Evolutionary conservation across 2,888 invertebrate species (phyloP).

Genomic region (Emesis furor): DNA sequence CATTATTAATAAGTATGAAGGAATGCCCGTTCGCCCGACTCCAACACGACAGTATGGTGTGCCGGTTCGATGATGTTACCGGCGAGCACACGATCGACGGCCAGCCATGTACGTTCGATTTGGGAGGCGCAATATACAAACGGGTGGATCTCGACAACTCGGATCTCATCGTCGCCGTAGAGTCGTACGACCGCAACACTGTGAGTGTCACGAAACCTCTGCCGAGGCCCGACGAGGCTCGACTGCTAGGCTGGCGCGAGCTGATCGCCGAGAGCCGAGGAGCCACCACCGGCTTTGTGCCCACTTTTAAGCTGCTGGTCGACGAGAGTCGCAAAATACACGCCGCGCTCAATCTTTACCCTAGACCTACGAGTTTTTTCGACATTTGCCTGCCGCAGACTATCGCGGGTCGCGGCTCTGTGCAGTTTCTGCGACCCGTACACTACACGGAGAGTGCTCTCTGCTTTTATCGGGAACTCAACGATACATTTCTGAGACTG

Average conservation of each 20-base stretch:
- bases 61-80: conserved; percentile 20
- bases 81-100: conserved; percentile 29
- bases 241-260: conserved; percentile 15
- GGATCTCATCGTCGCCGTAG: conserved; percentile 25
- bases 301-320: conserved; percentile 28
- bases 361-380: conserved; percentile 22
- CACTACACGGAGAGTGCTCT: conserved; percentile 25
- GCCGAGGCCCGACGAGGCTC: conserved; percentile 7
- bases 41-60: conserved; percentile 24
- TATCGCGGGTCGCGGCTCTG: conserved; percentile 16
- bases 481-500: conserved; percentile 22
- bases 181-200: conserved; percentile 18
- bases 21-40: conserved; percentile 26
- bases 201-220: conserved; percentile 11
- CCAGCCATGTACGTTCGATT: conserved; percentile 24
- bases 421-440: conserved; percentile 18
- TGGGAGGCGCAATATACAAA: conserved; percentile 21
- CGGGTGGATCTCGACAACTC: conserved; percentile 29
- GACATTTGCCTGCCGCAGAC: conserved; percentile 23
- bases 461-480: conserved; percentile 24
- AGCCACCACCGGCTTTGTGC: conserved; percentile 10
- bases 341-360: conserved; percentile 16
- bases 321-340: conserved; percentile 26
- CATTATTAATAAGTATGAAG: conserved; percentile 22
- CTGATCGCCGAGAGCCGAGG: neutral